These are phyloP conservation scores for Haemorhous mexicanus DNA, from an alignment of 2,113 vertebrate genomes.

Conservation along the genomic window DNA sequence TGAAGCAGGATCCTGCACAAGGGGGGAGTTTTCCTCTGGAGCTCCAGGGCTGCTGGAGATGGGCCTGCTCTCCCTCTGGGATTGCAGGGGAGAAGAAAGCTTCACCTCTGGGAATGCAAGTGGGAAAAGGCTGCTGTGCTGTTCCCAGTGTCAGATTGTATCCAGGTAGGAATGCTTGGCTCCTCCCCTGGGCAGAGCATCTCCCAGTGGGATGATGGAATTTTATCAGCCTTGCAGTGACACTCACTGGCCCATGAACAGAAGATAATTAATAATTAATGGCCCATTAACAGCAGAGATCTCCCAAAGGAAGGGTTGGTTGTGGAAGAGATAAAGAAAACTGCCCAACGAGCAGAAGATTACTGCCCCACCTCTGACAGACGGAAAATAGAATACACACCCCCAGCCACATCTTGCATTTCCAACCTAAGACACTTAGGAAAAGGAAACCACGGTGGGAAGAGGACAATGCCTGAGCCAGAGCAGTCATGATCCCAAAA, in stretches of 20 bases:
- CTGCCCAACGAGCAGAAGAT: neutral
- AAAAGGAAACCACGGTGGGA: neutral
- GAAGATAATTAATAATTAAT: too few species aligned
- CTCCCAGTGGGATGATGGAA: neutral
- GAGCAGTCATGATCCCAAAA: accelerated
- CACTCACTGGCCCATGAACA: too few species aligned
- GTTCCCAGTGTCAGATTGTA: neutral
- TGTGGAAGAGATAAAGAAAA: neutral
- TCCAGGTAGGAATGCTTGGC: neutral
- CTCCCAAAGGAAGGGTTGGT: neutral
- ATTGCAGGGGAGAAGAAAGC: neutral
- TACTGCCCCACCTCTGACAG: neutral
- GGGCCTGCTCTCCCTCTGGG: neutral
- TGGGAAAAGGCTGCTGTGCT: neutral
- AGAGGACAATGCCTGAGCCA: neutral
- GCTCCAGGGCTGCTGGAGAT: neutral
- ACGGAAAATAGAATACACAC: neutral
- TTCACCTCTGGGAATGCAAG: neutral
- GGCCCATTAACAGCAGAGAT: neutral
- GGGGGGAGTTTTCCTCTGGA: too few species aligned
- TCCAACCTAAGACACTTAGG: neutral
- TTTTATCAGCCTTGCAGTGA: neutral
- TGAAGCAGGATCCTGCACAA: too few species aligned
- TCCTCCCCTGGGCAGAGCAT: neutral
- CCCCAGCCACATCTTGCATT: neutral